Percentiles rank a stretch among this genome's conserved stretches.
These are phyloP conservation scores for Cyclophora albipunctata DNA, from an alignment of 2,888 invertebrate genomes.

Conservation along the genomic window DNA sequence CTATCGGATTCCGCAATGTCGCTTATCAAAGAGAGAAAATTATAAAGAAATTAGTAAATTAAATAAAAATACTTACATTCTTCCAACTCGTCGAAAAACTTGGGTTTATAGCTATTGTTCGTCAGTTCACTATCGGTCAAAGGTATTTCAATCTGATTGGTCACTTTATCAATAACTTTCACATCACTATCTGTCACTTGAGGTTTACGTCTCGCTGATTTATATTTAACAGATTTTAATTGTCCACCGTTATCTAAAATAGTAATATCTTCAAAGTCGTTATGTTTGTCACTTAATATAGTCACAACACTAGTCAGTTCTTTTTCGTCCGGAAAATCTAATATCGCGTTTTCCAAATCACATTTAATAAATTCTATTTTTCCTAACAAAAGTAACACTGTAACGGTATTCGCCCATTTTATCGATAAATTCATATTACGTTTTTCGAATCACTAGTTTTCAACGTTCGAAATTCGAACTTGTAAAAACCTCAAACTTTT, in stretches of 20 bases:
- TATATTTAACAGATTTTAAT: slow-evolving; percentile 53
- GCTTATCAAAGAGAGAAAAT: too few species aligned
- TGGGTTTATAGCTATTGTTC: slow-evolving; percentile 47
- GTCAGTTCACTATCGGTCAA: background rate
- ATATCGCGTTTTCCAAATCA: slow-evolving; percentile 22
- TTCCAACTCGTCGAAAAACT: slow-evolving; percentile 82
- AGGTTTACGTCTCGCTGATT: slow-evolving; percentile 35
- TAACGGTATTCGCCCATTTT: background rate
- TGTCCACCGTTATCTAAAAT: slow-evolving; percentile 50
- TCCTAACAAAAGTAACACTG: slow-evolving; percentile 1
- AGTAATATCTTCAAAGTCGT: slow-evolving; percentile 55
- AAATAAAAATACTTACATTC: slow-evolving; percentile 75
- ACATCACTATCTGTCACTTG: slow-evolving; percentile 11
- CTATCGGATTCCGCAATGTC: too few species aligned
- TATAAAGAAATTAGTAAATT: background rate
- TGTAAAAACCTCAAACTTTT: too few species aligned
- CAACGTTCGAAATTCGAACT: too few species aligned
- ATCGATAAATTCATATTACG: slow-evolving; percentile 1
- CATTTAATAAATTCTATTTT: slow-evolving; percentile 11
- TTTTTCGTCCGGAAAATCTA: slow-evolving; percentile 37
- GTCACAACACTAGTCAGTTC: slow-evolving; percentile 37
- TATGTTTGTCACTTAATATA: slow-evolving; percentile 32
- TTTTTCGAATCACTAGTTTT: too few species aligned
- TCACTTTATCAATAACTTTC: slow-evolving; percentile 16
- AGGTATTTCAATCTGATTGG: slow-evolving; percentile 9